Percentiles rank a stretch among this genome's conserved stretches.
Conservation (phyloP, 2,113 vertebrate species). For the Gymnogyps californianus region DNA sequence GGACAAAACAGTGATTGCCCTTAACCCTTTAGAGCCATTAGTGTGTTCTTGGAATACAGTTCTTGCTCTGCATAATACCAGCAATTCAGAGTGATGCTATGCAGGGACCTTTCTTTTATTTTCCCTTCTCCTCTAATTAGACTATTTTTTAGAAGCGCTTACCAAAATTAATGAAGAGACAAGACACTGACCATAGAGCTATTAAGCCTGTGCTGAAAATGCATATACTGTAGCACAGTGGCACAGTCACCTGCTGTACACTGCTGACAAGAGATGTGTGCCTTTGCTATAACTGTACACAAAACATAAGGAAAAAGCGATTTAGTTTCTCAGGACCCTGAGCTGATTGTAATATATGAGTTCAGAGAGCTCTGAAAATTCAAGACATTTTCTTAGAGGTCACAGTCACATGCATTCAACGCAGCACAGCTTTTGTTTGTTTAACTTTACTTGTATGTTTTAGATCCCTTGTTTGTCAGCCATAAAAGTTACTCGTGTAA, state of each 20-base stretch:
- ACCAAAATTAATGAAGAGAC: background rate
- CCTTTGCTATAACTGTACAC: background rate
- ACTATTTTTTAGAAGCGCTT: background rate
- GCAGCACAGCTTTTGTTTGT: background rate
- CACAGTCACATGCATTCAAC: background rate
- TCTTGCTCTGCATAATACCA: background rate
- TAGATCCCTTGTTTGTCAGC: background rate
- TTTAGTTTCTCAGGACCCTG: background rate
- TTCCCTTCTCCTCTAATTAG: background rate
- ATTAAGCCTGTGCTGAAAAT: background rate
- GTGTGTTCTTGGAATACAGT: background rate
- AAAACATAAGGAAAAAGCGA: background rate
- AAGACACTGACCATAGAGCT: background rate
- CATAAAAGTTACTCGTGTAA: background rate
- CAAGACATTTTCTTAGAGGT: background rate
- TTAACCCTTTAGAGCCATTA: background rate
- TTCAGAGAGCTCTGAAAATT: background rate
- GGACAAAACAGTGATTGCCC: background rate
- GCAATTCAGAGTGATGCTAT: background rate
- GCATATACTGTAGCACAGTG: background rate
- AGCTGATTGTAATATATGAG: background rate
- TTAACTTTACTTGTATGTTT: background rate
- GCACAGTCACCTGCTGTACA: background rate
- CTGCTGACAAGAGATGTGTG: background rate
- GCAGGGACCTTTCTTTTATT: background rate